Conservation (phyloP, 2,888 invertebrate species). For the Opisthograptis luteolata region DNA sequence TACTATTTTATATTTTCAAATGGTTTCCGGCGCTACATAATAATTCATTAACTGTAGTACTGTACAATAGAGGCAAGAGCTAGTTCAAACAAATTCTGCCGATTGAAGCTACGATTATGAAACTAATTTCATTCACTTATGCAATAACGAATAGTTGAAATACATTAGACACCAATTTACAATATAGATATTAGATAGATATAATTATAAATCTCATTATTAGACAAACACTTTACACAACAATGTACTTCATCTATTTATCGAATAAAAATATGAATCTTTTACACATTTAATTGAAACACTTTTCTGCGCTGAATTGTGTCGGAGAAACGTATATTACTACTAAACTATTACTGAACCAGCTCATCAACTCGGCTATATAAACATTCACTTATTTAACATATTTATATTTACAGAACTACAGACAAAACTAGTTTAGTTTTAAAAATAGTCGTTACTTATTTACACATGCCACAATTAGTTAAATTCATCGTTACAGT, state of each 20-base stretch:
- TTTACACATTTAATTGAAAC: no score
- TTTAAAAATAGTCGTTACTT: conserved; percentile 26
- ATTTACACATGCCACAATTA: conserved; percentile 45
- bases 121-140: no score
- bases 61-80: conserved; percentile 1
- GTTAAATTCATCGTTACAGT: conserved; percentile 36
- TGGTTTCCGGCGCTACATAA: background rate
- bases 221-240: background rate
- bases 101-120: no score
- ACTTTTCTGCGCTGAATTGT: no score
- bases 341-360: conserved; percentile 8
- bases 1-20: no score
- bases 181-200: no score
- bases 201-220: background rate
- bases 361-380: conserved; percentile 1
- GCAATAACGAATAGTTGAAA: background rate
- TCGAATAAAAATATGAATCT: background rate
- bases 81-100: conserved; percentile 5
- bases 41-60: background rate
- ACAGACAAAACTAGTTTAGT: conserved; percentile 9
- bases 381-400: conserved; percentile 4
- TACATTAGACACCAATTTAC: conserved; percentile 5
- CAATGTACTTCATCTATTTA: background rate
- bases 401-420: conserved; percentile 4
- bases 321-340: no score